These are phyloP conservation scores for Ostrea edulis DNA, from an alignment of 1,140 invertebrate species.

Conservation along the genomic window DNA sequence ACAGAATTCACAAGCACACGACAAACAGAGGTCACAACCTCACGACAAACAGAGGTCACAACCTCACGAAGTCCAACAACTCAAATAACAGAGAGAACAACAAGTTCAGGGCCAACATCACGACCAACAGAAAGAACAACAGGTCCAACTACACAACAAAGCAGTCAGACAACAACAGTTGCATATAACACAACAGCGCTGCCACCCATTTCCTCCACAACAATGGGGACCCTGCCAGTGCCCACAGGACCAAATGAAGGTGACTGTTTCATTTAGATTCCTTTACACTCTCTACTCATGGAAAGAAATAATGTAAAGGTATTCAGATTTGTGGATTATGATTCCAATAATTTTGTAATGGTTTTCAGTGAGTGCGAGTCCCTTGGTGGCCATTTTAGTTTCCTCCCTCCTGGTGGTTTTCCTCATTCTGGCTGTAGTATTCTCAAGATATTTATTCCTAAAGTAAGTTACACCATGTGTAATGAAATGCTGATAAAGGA, in stretches of 20 bases:
- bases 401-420: background rate
- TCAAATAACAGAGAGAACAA: background rate
- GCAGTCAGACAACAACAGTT: background rate
- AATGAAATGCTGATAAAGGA: no score
- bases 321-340: background rate
- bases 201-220: background rate
- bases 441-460: conserved; percentile 18
- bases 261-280: background rate
- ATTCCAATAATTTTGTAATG: background rate
- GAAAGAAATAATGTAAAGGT: background rate
- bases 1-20: no score
- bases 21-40: background rate
- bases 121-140: background rate
- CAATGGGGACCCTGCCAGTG: background rate
- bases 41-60: background rate
- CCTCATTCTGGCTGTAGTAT: background rate
- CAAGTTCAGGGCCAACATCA: background rate
- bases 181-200: background rate
- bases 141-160: background rate
- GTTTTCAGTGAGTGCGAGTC: background rate
- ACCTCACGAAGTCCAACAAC: background rate
- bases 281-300: background rate
- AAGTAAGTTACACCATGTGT: conserved; percentile 24
- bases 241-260: background rate
- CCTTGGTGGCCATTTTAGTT: background rate